phyloP scores from a whole-genome alignment of 2,797 vertebrate species.

The Typhlichthys subterraneus region DNA sequence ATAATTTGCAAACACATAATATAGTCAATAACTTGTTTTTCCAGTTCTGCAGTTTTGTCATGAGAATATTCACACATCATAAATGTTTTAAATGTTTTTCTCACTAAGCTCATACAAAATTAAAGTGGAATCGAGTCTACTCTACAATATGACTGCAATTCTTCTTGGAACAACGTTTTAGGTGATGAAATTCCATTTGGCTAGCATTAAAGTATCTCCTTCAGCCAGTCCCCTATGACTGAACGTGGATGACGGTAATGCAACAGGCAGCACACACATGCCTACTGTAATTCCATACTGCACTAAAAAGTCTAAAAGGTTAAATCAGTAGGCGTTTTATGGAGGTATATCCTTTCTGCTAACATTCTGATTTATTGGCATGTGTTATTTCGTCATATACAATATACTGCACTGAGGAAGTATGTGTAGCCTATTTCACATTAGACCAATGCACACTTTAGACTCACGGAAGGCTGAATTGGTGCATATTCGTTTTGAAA shows the following conservation, averaged over 20 bases:
- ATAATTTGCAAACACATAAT: not conserved
- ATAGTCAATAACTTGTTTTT: not conserved
- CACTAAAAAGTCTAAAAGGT: slow-evolving; percentile 54
- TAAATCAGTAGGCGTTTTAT: slow-evolving; percentile 60
- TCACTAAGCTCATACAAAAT: slow-evolving; percentile 1
- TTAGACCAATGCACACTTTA: too few relatives aligned
- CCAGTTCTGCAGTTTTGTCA: not conserved
- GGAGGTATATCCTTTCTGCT: slow-evolving; percentile 43
- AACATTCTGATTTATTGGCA: not conserved
- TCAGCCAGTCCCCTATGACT: slow-evolving; percentile 57
- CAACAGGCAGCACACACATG: slow-evolving; percentile 55
- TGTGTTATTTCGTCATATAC: too few relatives aligned
- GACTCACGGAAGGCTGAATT: too few relatives aligned
- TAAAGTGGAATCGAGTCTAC: slow-evolving; percentile 2
- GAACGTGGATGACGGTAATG: slow-evolving; percentile 54
- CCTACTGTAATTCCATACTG: slow-evolving; percentile 47
- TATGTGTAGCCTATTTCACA: too few relatives aligned
- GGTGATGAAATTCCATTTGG: slow-evolving; percentile 26
- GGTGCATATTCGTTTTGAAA: too few relatives aligned
- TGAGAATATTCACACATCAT: slow-evolving; percentile 1
- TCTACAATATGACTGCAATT: not conserved
- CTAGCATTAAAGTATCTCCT: slow-evolving; percentile 53
- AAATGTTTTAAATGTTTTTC: slow-evolving; percentile 16
- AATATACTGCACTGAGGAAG: too few relatives aligned
- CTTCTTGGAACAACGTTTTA: slow-evolving; percentile 20